Conservation (phyloP, 2,113 vertebrate genomes). For the Miniopterus natalensis region DNA sequence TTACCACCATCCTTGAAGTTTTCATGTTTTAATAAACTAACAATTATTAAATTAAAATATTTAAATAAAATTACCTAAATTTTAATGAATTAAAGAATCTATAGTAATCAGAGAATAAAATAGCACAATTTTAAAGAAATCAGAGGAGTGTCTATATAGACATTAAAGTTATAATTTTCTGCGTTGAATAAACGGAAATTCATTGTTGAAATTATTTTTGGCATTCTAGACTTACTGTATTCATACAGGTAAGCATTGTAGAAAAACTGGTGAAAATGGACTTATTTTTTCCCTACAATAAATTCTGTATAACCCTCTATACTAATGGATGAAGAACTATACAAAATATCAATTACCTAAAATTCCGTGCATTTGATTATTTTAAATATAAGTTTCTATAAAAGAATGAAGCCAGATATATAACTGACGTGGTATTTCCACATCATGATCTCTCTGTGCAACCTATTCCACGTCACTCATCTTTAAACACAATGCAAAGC, state of each 20-base stretch:
- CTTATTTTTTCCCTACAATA: neutral
- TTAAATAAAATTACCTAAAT: slow-evolving; percentile 43
- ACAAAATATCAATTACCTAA: neutral
- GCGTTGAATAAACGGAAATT: neutral
- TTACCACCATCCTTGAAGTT: slow-evolving; percentile 21
- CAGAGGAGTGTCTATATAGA: neutral
- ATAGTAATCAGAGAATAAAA: slow-evolving; percentile 39
- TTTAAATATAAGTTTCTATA: neutral
- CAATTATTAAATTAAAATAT: slow-evolving; percentile 26
- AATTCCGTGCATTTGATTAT: neutral
- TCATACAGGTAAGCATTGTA: neutral
- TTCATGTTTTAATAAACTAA: slow-evolving; percentile 26
- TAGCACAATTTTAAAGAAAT: slow-evolving; percentile 1
- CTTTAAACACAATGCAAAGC: slow-evolving; percentile 25
- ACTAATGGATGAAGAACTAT: neutral
- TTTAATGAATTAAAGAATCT: slow-evolving; percentile 2
- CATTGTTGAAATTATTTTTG: neutral
- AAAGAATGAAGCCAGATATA: slow-evolving; percentile 21
- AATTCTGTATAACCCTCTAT: neutral
- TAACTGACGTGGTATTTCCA: neutral
- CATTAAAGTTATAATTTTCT: neutral
- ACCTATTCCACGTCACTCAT: neutral
- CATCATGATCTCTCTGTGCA: neutral
- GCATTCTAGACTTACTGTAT: neutral
- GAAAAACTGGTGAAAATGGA: slow-evolving; percentile 21